phyloP scores from a whole-genome alignment of 2,888 invertebrate species.

The Dryocosmus kuriphilus region DNA sequence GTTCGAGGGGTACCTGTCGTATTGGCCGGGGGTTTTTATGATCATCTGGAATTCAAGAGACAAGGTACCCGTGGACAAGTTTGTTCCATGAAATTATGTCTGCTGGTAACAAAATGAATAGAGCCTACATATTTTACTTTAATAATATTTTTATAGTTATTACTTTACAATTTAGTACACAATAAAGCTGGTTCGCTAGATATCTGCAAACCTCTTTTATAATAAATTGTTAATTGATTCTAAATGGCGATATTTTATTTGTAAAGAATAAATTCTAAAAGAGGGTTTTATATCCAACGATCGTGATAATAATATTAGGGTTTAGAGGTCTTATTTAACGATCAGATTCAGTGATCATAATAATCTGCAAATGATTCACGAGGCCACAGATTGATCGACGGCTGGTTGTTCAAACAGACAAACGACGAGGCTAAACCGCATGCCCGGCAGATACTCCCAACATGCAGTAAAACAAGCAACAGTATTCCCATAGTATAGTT shows the following conservation, averaged over 20 bases:
- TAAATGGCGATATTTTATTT: background rate
- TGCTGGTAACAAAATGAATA: constrained; percentile 12
- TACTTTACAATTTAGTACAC: background rate
- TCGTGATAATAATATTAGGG: background rate
- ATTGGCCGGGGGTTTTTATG: constrained; percentile 32
- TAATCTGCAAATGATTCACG: constrained; percentile 22
- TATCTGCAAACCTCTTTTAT: too few relatives aligned
- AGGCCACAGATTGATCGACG: constrained; percentile 34
- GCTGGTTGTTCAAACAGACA: constrained; percentile 38
- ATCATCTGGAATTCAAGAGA: constrained; percentile 31
- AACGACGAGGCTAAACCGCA: constrained; percentile 35
- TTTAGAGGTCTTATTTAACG: constrained; percentile 11
- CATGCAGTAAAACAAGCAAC: constrained; percentile 33
- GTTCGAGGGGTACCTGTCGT: constrained; percentile 34
- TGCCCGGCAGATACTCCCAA: constrained; percentile 35
- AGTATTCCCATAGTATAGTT: constrained; percentile 9
- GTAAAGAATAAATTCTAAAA: background rate
- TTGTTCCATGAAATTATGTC: constrained; percentile 30
- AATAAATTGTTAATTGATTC: too few relatives aligned
- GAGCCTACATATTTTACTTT: background rate
- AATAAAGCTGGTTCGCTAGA: too few relatives aligned
- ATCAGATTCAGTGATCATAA: background rate
- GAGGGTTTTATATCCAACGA: background rate
- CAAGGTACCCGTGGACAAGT: constrained; percentile 32
- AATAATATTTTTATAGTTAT: background rate